These are phyloP conservation scores for Dendrocopos noguchii DNA, from an alignment of 2,113 vertebrate species.

Conservation along the genomic window DNA sequence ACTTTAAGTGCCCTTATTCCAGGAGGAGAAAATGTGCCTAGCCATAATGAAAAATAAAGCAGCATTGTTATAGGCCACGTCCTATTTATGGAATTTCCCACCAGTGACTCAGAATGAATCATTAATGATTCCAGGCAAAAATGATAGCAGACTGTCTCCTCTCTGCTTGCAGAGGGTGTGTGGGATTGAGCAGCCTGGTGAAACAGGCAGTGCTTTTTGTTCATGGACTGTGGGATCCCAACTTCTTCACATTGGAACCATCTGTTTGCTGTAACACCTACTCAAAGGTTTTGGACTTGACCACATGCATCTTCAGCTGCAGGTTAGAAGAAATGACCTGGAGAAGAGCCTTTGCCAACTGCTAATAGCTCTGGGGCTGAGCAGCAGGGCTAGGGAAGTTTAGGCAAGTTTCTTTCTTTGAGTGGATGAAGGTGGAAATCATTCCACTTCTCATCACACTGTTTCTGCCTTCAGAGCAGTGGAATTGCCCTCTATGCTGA, in stretches of 20 bases:
- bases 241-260: background rate
- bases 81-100: constrained; percentile 64
- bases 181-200: constrained; percentile 38
- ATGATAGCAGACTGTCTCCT: constrained; percentile 27
- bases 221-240: background rate
- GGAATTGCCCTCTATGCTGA: background rate
- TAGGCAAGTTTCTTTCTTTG: background rate
- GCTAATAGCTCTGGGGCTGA: background rate
- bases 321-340: background rate
- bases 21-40: constrained; percentile 29
- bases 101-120: constrained; percentile 66
- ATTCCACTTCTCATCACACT: background rate
- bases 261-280: constrained; percentile 26
- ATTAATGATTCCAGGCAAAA: constrained; percentile 50
- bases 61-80: constrained; percentile 33
- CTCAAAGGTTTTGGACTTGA: constrained; percentile 2
- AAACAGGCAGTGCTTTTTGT: constrained; percentile 10
- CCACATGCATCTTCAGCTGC: background rate
- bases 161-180: constrained; percentile 11
- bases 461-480: background rate
- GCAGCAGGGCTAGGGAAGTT: background rate
- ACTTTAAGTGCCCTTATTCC: background rate
- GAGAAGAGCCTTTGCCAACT: background rate
- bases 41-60: background rate
- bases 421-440: background rate